phyloP scores from a whole-genome alignment of 2,113 vertebrate species.

The Gasterosteus aculeatus region DNA sequence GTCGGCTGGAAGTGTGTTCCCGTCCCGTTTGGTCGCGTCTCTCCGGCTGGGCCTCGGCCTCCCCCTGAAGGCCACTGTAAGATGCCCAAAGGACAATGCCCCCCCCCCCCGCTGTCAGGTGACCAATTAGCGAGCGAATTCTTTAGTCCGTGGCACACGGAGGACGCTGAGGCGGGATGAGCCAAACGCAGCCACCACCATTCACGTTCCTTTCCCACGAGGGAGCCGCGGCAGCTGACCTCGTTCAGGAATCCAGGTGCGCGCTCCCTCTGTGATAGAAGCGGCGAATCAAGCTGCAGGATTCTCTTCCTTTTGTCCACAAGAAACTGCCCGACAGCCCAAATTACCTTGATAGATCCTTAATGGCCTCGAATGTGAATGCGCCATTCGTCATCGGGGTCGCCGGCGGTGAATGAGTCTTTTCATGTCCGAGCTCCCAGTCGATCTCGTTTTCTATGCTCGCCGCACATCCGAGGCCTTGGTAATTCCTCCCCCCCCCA shows the following conservation, averaged over 20 bases:
- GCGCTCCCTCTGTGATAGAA: not conserved
- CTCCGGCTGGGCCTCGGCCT: slow-evolving; percentile 26
- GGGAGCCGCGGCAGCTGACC: slow-evolving; percentile 75
- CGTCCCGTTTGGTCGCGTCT: slow-evolving; percentile 18
- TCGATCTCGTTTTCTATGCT: slow-evolving; percentile 54
- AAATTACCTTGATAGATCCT: slow-evolving; percentile 53
- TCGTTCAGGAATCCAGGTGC: slow-evolving; percentile 47
- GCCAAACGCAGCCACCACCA: slow-evolving; percentile 6
- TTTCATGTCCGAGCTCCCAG: slow-evolving; percentile 60
- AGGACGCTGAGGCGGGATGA: slow-evolving; percentile 39
- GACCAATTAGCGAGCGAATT: slow-evolving; percentile 61
- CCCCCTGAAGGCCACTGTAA: slow-evolving; percentile 41
- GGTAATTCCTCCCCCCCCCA: slow-evolving; percentile 52
- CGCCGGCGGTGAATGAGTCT: slow-evolving; percentile 46
- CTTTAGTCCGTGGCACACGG: slow-evolving; percentile 13
- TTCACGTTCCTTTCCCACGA: not conserved
- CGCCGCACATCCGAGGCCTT: slow-evolving; percentile 44
- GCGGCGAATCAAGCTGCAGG: slow-evolving; percentile 1
- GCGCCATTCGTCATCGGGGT: slow-evolving; percentile 50
- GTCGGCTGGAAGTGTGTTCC: slow-evolving; percentile 26
- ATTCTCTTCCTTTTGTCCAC: slow-evolving; percentile 18
- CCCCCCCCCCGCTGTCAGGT: slow-evolving; percentile 27
- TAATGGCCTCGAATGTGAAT: slow-evolving; percentile 36
- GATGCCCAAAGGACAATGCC: slow-evolving; percentile 41
- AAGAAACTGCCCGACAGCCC: slow-evolving; percentile 13